Percentiles rank a stretch among this genome's conserved stretches.
These are phyloP conservation scores for Lasioglossum lativentre DNA, from an alignment of 2,888 invertebrate genomes.

Conservation along the genomic window DNA sequence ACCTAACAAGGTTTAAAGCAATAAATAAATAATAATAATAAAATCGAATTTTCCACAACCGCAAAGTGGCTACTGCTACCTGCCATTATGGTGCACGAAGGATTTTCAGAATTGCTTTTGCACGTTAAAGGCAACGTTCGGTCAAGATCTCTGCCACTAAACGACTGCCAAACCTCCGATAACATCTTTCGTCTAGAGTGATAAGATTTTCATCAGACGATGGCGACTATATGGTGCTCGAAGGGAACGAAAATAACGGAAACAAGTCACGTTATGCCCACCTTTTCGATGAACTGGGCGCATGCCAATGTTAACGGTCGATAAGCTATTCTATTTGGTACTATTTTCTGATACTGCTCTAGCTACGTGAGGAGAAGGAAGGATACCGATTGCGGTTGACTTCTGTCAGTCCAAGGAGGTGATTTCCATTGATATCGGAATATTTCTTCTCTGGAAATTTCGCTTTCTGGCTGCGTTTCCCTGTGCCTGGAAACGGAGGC, in stretches of 20 bases:
- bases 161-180: slow-evolving; percentile 1
- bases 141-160: neutral
- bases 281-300: slow-evolving; percentile 69
- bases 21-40: too few species aligned
- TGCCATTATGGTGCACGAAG: too few species aligned
- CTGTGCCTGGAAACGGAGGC: neutral
- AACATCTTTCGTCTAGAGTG: slow-evolving; percentile 39
- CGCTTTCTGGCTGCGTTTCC: slow-evolving; percentile 19
- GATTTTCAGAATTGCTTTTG: neutral
- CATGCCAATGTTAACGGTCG: slow-evolving; percentile 74
- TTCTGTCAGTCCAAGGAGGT: slow-evolving; percentile 27
- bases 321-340: slow-evolving; percentile 62
- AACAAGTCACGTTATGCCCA: slow-evolving; percentile 72
- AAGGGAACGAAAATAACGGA: slow-evolving; percentile 66
- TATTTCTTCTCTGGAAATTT: slow-evolving; percentile 9
- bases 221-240: slow-evolving; percentile 31
- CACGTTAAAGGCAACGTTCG: neutral
- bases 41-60: too few species aligned
- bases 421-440: slow-evolving; percentile 31
- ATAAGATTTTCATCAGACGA: slow-evolving; percentile 27
- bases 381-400: slow-evolving; percentile 30
- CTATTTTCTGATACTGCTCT: slow-evolving; percentile 51
- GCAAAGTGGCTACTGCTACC: too few species aligned
- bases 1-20: too few species aligned
- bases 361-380: slow-evolving; percentile 16